Evolutionary conservation across 37 sponge, comb jelly and placozoan species (phyloP).

Genomic region (Diacarnus erythraeanus): DNA sequence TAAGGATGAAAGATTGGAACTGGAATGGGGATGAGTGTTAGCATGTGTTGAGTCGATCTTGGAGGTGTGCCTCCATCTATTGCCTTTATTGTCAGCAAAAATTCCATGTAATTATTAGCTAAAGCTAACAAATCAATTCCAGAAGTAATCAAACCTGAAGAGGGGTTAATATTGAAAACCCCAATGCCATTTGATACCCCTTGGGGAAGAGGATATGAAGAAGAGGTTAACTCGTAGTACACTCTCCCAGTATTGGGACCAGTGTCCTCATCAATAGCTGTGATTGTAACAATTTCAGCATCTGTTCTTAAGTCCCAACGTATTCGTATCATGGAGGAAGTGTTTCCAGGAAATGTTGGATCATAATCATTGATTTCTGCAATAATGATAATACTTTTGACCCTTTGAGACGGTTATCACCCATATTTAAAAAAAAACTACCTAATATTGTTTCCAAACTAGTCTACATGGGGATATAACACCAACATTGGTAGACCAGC

Average conservation of each 20-base stretch:
- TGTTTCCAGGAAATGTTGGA: conserved; percentile 24
- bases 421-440: too few species aligned
- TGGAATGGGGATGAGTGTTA: conserved; percentile 13
- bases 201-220: conserved; percentile 12
- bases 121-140: neutral
- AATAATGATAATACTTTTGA: too few species aligned
- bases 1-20: neutral
- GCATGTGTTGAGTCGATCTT: neutral
- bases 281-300: conserved; percentile 6
- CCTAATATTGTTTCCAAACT: too few species aligned
- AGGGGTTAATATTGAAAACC: conserved; percentile 16
- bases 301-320: neutral
- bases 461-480: too few species aligned
- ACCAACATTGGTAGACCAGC: too few species aligned
- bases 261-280: conserved; percentile 45
- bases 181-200: conserved; percentile 10
- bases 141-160: conserved; percentile 15
- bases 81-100: conserved; percentile 37
- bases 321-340: neutral
- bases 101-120: neutral
- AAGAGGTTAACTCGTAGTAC: conserved; percentile 3
- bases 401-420: too few species aligned
- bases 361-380: conserved; percentile 45
- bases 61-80: conserved; percentile 24
- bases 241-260: conserved; percentile 18